These are phyloP conservation scores for Patella depressa DNA, from an alignment of 2,888 invertebrate genomes.

Conservation along the genomic window DNA sequence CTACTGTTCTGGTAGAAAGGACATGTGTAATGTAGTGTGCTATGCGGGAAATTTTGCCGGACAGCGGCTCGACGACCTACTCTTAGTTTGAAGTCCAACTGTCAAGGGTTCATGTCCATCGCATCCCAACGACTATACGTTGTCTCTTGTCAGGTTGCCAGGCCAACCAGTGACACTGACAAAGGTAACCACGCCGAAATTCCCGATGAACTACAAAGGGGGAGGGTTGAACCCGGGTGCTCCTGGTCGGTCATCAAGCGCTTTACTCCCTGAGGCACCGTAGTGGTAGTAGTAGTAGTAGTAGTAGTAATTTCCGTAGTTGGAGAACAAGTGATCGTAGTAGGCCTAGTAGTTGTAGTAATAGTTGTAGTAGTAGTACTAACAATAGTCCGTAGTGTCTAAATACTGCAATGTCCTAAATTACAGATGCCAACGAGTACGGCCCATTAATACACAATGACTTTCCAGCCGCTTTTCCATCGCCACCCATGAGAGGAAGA, in stretches of 20 bases:
- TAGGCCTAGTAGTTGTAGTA: neutral
- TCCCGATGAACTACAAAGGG: no score
- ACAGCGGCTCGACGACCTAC: no score
- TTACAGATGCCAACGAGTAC: slow-evolving; percentile 41
- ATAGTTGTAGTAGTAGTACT: neutral
- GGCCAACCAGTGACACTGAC: no score
- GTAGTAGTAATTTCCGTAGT: neutral
- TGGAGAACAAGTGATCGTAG: neutral
- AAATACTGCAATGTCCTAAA: neutral
- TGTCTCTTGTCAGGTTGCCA: neutral
- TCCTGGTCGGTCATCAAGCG: no score
- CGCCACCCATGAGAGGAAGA: slow-evolving; percentile 90
- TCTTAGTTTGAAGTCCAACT: neutral
- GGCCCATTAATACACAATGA: slow-evolving; percentile 78
- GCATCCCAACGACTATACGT: neutral
- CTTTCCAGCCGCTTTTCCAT: slow-evolving; percentile 95
- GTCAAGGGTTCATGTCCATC: neutral
- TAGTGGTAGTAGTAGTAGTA: neutral
- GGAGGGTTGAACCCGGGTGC: no score
- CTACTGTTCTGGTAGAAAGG: no score
- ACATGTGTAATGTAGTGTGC: no score
- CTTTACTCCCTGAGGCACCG: no score
- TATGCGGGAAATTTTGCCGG: no score
- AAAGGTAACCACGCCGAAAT: no score
- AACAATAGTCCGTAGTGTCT: neutral